phyloP scores from a whole-genome alignment of 2,113 vertebrate species.

The Rhinichthys klamathensis region DNA sequence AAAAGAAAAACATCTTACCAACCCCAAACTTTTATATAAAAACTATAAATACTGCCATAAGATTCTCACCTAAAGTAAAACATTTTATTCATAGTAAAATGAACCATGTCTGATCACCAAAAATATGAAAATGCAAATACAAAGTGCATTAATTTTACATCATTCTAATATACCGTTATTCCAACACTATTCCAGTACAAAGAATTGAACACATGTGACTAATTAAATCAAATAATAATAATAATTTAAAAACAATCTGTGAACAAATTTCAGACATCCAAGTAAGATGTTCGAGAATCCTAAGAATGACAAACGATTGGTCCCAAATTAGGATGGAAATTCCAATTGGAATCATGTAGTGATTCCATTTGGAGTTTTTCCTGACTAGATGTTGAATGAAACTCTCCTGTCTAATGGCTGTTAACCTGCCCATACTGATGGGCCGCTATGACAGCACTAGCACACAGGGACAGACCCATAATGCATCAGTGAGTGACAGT shows the following conservation, averaged over 20 bases:
- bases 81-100: background rate
- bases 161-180: background rate
- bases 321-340: background rate
- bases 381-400: background rate
- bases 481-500: conserved; percentile 17
- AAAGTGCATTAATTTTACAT: background rate
- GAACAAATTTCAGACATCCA: background rate
- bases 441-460: background rate
- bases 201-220: background rate
- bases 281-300: background rate
- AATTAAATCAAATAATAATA: background rate
- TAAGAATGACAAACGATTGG: background rate
- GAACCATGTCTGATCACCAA: background rate
- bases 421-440: conserved; percentile 5
- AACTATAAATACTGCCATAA: background rate
- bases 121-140: background rate
- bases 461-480: conserved; percentile 15
- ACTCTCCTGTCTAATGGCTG: conserved; percentile 7
- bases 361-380: background rate
- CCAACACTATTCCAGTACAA: background rate
- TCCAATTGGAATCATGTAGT: background rate
- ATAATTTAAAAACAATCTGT: background rate
- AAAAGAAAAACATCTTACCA: background rate
- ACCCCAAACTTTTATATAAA: background rate
- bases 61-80: too few relatives aligned